phyloP scores from a whole-genome alignment of 2,113 vertebrate species.

The Ahaetulla prasina region DNA sequence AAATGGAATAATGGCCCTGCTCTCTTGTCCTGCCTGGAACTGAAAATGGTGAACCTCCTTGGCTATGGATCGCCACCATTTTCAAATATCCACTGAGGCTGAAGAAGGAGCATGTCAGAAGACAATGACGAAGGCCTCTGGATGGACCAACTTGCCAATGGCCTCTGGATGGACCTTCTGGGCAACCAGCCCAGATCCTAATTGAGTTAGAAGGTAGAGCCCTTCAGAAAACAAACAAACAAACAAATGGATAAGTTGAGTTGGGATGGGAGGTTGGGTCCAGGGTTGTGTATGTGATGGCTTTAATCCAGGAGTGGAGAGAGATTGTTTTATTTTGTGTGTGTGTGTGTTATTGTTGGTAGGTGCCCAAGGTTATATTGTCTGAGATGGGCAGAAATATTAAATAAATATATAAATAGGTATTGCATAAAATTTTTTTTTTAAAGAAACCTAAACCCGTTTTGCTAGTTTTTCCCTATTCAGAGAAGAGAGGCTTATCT shows the following conservation, averaged over 20 bases:
- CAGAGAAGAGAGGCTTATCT: constrained; percentile 53
- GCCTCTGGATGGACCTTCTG: not conserved
- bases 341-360: not conserved
- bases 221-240: not conserved
- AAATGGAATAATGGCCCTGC: not conserved
- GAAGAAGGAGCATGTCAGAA: not conserved
- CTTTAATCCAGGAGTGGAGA: not conserved
- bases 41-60: not conserved
- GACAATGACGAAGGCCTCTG: not conserved
- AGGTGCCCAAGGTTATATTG: not conserved
- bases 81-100: not conserved
- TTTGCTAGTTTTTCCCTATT: constrained; percentile 47
- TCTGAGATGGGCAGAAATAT: constrained; percentile 6
- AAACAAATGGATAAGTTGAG: not conserved
- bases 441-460: constrained; percentile 54
- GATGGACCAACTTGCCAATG: not conserved
- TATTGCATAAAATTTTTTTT: constrained; percentile 43
- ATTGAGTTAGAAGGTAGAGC: not conserved
- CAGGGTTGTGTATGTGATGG: not conserved
- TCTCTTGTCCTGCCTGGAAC: not conserved
- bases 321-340: not conserved
- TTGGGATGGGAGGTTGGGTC: not conserved
- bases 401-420: constrained; percentile 29
- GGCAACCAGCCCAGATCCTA: not conserved
- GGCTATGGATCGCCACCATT: not conserved